phyloP scores from a whole-genome alignment of 2,888 invertebrate species.

The Laothoe populi region DNA sequence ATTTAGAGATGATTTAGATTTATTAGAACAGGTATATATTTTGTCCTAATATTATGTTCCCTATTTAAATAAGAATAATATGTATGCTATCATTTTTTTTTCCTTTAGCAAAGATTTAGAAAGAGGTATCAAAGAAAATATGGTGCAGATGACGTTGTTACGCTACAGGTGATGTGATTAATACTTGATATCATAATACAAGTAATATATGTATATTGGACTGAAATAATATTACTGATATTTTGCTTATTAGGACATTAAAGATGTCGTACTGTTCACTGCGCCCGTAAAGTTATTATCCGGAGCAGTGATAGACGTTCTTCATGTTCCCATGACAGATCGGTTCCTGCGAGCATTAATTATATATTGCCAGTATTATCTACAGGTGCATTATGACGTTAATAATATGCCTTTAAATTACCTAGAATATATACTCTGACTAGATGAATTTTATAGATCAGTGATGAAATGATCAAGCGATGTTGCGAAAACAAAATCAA shows the following conservation, averaged over 20 bases:
- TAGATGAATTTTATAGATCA: slow-evolving; percentile 55
- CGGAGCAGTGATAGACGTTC: slow-evolving; percentile 76
- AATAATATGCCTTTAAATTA: background rate
- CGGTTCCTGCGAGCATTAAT: slow-evolving; percentile 83
- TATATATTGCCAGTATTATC: slow-evolving; percentile 85
- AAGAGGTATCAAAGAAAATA: slow-evolving; percentile 76
- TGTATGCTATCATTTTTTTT: background rate
- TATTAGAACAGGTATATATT: slow-evolving; percentile 63
- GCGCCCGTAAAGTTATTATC: slow-evolving; percentile 69
- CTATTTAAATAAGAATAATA: background rate
- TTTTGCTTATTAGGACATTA: slow-evolving; percentile 75
- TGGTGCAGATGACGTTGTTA: slow-evolving; percentile 72
- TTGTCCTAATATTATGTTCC: background rate
- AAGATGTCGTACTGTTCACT: slow-evolving; percentile 81
- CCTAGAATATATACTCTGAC: slow-evolving; percentile 6
- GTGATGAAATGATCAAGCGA: slow-evolving; percentile 73
- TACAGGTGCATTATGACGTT: slow-evolving; percentile 65
- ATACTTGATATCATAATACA: slow-evolving; percentile 4
- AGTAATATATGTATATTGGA: background rate
- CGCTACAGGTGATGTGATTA: slow-evolving; percentile 50
- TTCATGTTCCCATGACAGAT: slow-evolving; percentile 80
- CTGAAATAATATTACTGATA: slow-evolving; percentile 4
- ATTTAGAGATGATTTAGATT: slow-evolving; percentile 69
- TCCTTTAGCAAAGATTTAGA: slow-evolving; percentile 67
- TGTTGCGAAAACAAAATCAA: slow-evolving; percentile 68